Conservation (phyloP, 2,113 vertebrate genomes). For the Thoracochromis brauschi region DNA sequence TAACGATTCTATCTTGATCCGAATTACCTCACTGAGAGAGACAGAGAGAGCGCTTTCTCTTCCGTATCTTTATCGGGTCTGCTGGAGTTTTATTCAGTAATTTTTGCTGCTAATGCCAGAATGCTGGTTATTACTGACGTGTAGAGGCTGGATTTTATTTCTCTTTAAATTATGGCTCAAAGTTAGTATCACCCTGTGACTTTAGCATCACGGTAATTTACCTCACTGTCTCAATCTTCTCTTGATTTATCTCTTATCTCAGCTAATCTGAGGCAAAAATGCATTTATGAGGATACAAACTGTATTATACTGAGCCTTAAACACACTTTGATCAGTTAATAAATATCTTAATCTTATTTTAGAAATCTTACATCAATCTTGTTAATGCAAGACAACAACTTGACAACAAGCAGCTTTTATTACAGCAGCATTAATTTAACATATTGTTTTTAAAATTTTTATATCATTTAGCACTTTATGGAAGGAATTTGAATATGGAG, state of each 20-base stretch:
- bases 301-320: not conserved
- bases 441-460: accelerated
- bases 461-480: accelerated
- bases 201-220: accelerated
- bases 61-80: accelerated
- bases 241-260: accelerated
- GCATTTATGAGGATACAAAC: accelerated
- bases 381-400: not conserved
- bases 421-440: accelerated
- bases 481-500: accelerated
- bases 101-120: not conserved
- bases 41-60: accelerated
- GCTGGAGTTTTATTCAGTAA: not conserved
- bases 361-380: accelerated
- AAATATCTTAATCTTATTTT: accelerated
- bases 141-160: accelerated
- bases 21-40: not conserved
- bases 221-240: not conserved
- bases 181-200: accelerated
- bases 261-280: not conserved
- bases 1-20: accelerated
- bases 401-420: accelerated
- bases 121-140: accelerated
- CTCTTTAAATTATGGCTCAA: not conserved
- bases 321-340: not conserved